Base-by-base conservation (phyloP, 1,140 invertebrate species). In the Aethina tumida region DNA sequence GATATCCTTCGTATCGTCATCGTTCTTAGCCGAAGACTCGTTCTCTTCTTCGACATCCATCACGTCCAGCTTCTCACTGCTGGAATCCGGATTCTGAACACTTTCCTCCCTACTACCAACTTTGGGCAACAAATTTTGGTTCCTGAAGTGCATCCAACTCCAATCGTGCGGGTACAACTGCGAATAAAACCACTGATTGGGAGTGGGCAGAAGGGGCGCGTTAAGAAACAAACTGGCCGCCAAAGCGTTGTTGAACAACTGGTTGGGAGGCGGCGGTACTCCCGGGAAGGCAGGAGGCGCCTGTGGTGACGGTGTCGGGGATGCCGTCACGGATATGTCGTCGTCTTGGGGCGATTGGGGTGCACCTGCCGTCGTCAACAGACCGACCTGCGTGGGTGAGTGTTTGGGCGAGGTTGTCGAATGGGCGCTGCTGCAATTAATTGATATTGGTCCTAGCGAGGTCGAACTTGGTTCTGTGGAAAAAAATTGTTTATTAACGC, bases 171-270 rank as follows among this genome's bases (percentile, higher is more conserved):
- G 63, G 49, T 81, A 81, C 2, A 82, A 63, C 50, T 81, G 78
- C 0, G 75, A 77, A 53, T 82, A 82, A 1, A 82, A 60, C 78
- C 78, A 82, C 35, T 79, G 78, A 19, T 76, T 76, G 1, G 78
- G 76, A 2, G 77, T 76, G n/a, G 77, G 76, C 22, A 81, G 52
- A 5, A 82, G 59, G 0, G 79, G 77, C 3, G 76, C 71, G 52
- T 81, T 80, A 15, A 82, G 60, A 50, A 82, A 81, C 22, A 82
- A 59, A 56, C 77, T 75, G 3, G 76, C 75, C 4, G 77, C 77
- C 49, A 79, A 53, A 15, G 75, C 77, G 31, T 75, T 77, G 52
- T 77, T 77, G 56, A 79, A 77, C 6, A 74, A 60, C 27, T 63
- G 50, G 33, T 54, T 56, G 20, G 60, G 49, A 5, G 60, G 51